Evolutionary conservation across 2,888 invertebrate genomes (phyloP).

Genomic region (Branchipolynoe longqiensis): DNA sequence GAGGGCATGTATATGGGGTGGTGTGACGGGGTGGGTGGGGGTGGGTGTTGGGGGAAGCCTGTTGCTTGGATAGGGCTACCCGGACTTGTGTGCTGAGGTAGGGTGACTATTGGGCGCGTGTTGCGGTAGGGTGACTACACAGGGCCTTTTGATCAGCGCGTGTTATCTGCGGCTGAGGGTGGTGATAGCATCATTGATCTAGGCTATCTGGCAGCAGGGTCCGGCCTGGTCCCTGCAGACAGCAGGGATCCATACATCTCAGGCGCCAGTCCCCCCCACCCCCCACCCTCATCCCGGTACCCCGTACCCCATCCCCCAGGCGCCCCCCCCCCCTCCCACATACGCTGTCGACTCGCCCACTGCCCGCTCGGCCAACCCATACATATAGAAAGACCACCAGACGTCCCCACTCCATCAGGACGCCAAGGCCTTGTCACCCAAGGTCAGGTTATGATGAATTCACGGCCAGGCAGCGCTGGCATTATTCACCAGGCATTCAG

Average conservation of each 20-base stretch:
- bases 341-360: too few relatives aligned
- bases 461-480: too few relatives aligned
- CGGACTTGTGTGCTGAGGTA: neutral
- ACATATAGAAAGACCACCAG: conserved; percentile 25
- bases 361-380: neutral
- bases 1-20: too few relatives aligned
- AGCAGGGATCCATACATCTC: conserved; percentile 14
- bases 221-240: neutral
- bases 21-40: neutral
- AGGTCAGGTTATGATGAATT: too few relatives aligned
- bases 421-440: too few relatives aligned
- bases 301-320: conserved; percentile 21
- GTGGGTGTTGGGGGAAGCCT: neutral
- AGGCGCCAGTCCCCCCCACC: neutral
- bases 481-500: neutral
- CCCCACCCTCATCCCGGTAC: neutral
- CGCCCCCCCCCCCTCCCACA: neutral
- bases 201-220: conserved; percentile 35
- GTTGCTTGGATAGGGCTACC: neutral
- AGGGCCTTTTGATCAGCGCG: conserved; percentile 13
- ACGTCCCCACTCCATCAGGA: too few relatives aligned
- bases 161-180: conserved; percentile 6
- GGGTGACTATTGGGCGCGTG: neutral
- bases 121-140: neutral
- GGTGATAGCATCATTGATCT: conserved; percentile 45